phyloP scores from a whole-genome alignment of 2,113 vertebrate genomes.

The Campylomormyrus tamandua region DNA sequence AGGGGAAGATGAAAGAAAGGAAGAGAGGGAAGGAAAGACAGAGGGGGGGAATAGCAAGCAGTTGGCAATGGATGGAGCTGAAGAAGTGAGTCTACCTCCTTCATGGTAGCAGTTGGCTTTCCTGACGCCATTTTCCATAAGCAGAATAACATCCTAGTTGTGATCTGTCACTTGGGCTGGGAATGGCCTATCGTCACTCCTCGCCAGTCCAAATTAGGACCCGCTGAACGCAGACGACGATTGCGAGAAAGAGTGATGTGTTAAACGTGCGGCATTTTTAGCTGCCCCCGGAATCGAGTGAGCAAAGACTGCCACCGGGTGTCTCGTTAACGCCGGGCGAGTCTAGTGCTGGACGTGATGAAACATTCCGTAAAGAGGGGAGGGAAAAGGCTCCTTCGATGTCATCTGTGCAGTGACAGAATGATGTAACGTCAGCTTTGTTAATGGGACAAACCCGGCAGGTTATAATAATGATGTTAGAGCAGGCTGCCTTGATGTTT shows the following conservation, averaged over 20 bases:
- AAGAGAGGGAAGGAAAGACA: background rate
- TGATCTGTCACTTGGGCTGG: background rate
- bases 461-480: background rate
- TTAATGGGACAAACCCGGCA: background rate
- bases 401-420: background rate
- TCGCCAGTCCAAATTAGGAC: background rate
- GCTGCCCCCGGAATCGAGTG: background rate
- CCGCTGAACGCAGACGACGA: background rate
- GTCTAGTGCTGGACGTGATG: background rate
- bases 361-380: background rate
- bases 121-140: background rate
- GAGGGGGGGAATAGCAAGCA: background rate
- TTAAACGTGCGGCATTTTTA: background rate
- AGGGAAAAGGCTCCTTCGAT: background rate
- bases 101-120: background rate
- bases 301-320: background rate
- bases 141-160: background rate
- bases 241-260: background rate
- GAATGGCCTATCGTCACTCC: background rate
- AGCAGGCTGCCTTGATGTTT: background rate
- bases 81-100: background rate
- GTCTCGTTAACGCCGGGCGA: background rate
- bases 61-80: background rate
- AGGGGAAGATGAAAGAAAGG: background rate
- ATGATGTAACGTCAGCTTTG: background rate